These are phyloP conservation scores for Silurus glanis DNA, from an alignment of 2,113 vertebrate species.

Conservation along the genomic window DNA sequence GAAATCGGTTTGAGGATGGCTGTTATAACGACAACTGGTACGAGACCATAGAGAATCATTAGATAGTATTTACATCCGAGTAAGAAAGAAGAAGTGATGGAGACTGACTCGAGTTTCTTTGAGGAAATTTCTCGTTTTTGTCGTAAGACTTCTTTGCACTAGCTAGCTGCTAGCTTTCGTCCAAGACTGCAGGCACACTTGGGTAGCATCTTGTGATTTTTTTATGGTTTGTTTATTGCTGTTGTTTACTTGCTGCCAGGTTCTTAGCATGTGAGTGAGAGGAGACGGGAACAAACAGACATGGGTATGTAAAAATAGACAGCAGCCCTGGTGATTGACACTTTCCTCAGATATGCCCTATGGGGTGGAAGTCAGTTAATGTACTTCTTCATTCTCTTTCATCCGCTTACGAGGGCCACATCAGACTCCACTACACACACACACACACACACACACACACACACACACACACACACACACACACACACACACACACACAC, in stretches of 20 bases:
- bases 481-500: not conserved
- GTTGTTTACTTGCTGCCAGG: conserved; percentile 34
- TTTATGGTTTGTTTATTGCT: conserved; percentile 47
- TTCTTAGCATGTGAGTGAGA: conserved; percentile 42
- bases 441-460: not conserved
- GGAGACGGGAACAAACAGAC: conserved; percentile 59
- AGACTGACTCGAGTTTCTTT: not conserved
- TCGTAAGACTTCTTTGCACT: not conserved
- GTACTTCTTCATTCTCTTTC: conserved; percentile 52
- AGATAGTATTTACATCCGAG: not conserved
- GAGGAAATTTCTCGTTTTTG: not conserved
- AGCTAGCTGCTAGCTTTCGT: not conserved
- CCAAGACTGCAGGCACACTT: not conserved
- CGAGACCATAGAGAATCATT: not conserved
- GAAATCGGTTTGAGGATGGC: not conserved
- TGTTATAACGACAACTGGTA: not conserved
- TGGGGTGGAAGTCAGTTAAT: not conserved
- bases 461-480: not conserved
- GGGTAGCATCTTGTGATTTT: not conserved
- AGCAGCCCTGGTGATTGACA: conserved; percentile 52
- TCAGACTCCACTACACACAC: conserved; percentile 15
- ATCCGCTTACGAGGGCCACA: conserved; percentile 43
- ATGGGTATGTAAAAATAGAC: conserved; percentile 51
- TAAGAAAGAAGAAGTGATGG: not conserved
- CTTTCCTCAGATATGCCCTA: conserved; percentile 40